Base-by-base conservation (phyloP, 2,888 invertebrate genomes). In the Spilarctia lutea region DNA sequence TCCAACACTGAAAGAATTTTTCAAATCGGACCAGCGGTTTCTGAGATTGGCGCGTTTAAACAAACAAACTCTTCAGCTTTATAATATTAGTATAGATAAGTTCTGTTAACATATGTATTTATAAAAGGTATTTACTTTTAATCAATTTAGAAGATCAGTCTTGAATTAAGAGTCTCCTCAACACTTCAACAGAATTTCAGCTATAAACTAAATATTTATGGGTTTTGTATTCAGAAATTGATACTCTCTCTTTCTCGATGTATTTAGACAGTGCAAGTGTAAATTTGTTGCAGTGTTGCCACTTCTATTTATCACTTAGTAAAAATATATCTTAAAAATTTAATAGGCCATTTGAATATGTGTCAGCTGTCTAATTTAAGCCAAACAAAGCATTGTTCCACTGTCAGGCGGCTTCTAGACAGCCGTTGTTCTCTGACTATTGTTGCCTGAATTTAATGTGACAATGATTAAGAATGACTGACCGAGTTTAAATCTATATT, bases 391-490 rank as follows among this genome's bases (percentile, higher is more conserved):
- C 81, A 76, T 84, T 84, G 76, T 84, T 56, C 48, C 35, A 30
- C 52, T 52, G 80, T 74, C 82, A 72, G 16, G 13, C 24, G 24
- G 33, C 45, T 72, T 71, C 48, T 67, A 48, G 45, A 45, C 48
- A 68, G 52, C 65, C 30, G 68, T 72, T 80, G 71, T 81, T 75
- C 35, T 11, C 65, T 48, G 30, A 42, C 73, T 68, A 80, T 83
- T 81, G 84, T 82, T 73, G 8, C 39, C 68, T 20, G 42, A 68
- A 30, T 60, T 63, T 11, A 35, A 8, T 33, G 11, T 79, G 83
- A 82, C 84, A 79, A 69, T 79, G 79, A 84, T 75, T 78, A 71
- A 77, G 79, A 82, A 74, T 81, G 77, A 27, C 72, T 35, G 52
- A 67, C 76, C 8, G 39, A 4, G 3, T 35, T 66, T 20, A 45